Base-by-base conservation (phyloP, 2,888 invertebrate genomes). In the Loripinus fragilis region DNA sequence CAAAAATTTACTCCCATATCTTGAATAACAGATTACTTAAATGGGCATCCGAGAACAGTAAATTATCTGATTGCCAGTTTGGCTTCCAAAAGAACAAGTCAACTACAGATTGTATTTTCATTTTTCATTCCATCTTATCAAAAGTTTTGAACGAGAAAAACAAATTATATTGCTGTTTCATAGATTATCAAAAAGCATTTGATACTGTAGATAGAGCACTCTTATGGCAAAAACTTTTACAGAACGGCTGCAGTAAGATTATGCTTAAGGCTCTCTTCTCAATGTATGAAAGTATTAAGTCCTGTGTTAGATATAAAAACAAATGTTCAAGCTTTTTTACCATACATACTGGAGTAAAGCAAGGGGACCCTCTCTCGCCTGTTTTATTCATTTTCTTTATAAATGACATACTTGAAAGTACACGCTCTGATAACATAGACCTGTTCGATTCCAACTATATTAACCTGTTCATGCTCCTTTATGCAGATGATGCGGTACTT, bases 81-180 rank as follows among this genome's bases (percentile, higher is more conserved):
- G 73, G 66, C 20, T 73, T 65, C 48, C 35, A 48, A 66, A 41
- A 66, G 65, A 73, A n/a, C n/a, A n/a, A n/a, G n/a, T n/a, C n/a
- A n/a, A n/a, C n/a, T n/a, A n/a, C n/a, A n/a, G n/a, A n/a, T 45
- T 64, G 65, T 28, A 73, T 73, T 23, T 64, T 64, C 28, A 64
- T 64, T 23, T 64, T 64, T 23, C 64, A 64, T 35, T 10, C 64
- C 17, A 10, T 64, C 5, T 20, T 64, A 5, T 30, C 64, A n/a
- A 50, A 50, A 50, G 23, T 50, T 20, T n/a, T 50, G 7, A 50
- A n/a, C 23, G n/a, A 50, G 7, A 50, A n/a, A 12, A n/a, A 20
- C 7, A 50, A 64, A 28, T 35, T 64, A 25, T 64, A 33, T 30
- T 33, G 33, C 17, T 30, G 33, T 12, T 64, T 64, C n/a, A 25